Evolutionary conservation across 2,113 vertebrate species (phyloP).

Genomic region (Phrynosoma blainvillii): DNA sequence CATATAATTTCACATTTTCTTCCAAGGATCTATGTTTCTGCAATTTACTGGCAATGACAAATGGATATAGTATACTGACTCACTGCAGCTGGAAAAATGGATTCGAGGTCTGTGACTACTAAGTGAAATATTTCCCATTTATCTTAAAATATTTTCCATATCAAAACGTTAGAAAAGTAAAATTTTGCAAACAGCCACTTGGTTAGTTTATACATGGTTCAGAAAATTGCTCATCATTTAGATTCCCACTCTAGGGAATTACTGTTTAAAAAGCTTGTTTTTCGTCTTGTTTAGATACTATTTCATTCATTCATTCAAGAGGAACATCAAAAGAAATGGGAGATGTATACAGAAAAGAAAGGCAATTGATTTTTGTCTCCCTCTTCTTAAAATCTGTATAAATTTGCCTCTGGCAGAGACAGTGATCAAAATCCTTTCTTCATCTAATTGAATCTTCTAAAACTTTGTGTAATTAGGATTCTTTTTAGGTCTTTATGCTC

Average conservation of each 20-base stretch:
- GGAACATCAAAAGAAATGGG: constrained; percentile 38
- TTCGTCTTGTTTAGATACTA: constrained; percentile 39
- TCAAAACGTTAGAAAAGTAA: not conserved
- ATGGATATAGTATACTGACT: not conserved
- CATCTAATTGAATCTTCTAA: constrained; percentile 16
- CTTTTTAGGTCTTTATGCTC: not conserved
- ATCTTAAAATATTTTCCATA: not conserved
- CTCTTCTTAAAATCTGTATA: not conserved
- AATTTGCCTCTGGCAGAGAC: not conserved
- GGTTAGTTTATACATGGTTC: not conserved
- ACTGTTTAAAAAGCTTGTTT: not conserved
- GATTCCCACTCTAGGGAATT: not conserved
- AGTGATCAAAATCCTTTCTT: constrained; percentile 25
- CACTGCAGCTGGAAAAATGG: not conserved
- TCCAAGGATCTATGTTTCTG: too few relatives aligned
- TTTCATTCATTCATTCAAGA: constrained; percentile 44
- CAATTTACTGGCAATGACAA: not conserved
- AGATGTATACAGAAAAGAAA: constrained; percentile 45
- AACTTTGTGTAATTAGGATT: constrained; percentile 24
- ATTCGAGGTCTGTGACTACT: not conserved
- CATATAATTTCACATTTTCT: not conserved
- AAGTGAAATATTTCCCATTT: not conserved
- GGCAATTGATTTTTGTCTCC: constrained; percentile 13
- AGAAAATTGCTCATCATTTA: constrained; percentile 36
- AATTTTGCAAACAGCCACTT: not conserved